Evolutionary conservation across 2,113 vertebrate genomes (phyloP), one percentile per base, ranked within the genome.

Genomic region (Micronycteris hirsuta): DNA sequence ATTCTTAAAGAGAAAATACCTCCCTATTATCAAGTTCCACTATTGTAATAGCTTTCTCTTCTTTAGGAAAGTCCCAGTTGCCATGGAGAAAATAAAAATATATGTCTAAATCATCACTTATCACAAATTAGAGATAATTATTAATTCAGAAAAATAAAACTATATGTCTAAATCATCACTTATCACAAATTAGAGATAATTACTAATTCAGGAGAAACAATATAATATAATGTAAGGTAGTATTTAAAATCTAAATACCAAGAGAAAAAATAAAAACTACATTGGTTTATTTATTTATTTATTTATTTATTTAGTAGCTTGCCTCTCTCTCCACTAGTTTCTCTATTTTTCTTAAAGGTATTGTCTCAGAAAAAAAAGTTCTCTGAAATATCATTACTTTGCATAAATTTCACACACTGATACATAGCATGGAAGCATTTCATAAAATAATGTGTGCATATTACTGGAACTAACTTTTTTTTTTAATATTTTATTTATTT

Each of bases 91-190:
- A 95, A 78, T 63, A 20, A 86, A 86, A 26, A 31, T 56, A 68
- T 45, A 14, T 13, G 28, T 89, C 84, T 36, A 96, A 28, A 33
- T 77, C 7, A 54, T 82, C 84, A 8, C 38, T 71, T 22, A 70
- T 36, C 36, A 74, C 43, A 74, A 95, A 77, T 70, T 74, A 88
- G 14, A 85, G 84, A 61, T 3, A 58, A 4, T 54, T 13, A 24
- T 33, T 90, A 31, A 68, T 24, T n/a, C n/a, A n/a, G n/a, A n/a
- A 97, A 95, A 95, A 78, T 63, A 20, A 86, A 86, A 26, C 26
- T 56, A 68, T 45, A 14, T 13, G 28, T 89, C 84, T 36, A 96
- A 28, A 33, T 77, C 7, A 54, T 82, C 84, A 8, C 38, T 71
- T 22, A 70, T 36, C 36, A 74, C 43, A 74, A 95, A 77, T 70